Evolutionary conservation across 2,888 invertebrate species (phyloP), one percentile per base, ranked within the genome.

Genomic region (Nasonia oneida): DNA sequence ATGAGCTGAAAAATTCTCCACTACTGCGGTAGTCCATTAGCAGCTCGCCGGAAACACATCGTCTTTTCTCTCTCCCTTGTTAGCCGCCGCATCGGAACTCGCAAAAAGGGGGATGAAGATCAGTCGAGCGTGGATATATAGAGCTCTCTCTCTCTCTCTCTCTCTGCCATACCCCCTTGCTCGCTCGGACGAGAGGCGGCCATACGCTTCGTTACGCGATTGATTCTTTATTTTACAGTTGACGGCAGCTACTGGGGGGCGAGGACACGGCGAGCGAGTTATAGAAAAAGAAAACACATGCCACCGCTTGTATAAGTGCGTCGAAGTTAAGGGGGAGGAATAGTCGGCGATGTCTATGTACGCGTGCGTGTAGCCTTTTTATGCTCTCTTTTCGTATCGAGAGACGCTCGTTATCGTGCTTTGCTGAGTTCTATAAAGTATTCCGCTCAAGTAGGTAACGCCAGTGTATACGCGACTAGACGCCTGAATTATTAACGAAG

Each of bases 141-240:
- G 90, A 89, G 90, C 89, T 90, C 89, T 37, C 37, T 37, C 37
- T 37, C 37, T 37, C 37, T 37, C 37, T 37, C 37, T 90, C 89
- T 37, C 37, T 37, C 37, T 37, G 4, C 37, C 4, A 5, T 89
- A 89, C 88, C 91, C 77, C 73, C 71, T 74, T 79, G 79, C 37
- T 33, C 47, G 79, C 29, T 74, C 73, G 64, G 61, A 76, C 50
- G 76, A 77, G 61, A 76, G 75, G 37, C 37, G 50, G 71, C 88
- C 47, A 47, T 91, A 92, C 91, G 93, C 92, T 92, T 93, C 93
- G 93, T 93, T 93, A 92, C 83, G 53, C 93, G 89, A 93, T 93
- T 92, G 92, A 93, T 93, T 93, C 93, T 93, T 93, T 93, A 93
- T 92, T 93, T 93, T 92, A 93, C 93, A 93, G 92, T 92, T 86